Evolutionary conservation across 2,888 invertebrate species (phyloP), one percentile per base, ranked within the genome.

Genomic region (Meloe dianella): DNA sequence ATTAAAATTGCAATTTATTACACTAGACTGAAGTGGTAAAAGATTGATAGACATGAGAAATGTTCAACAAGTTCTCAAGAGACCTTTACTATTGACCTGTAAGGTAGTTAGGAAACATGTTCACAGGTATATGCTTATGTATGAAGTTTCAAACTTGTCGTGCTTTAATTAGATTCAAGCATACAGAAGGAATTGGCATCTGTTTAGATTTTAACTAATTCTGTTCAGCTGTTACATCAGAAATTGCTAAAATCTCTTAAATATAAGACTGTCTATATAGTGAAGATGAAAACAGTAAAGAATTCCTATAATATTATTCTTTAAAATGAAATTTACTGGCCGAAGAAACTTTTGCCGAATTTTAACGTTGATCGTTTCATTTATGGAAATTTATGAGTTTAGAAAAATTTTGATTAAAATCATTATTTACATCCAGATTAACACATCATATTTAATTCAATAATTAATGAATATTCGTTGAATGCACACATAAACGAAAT

Each of bases 321-420:
- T 57, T 59, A 30, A 29, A 22, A 60, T 41, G 35, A 29, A 60
- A 60, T 60, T 60, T 60, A 60, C 29, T 60, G 27, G 27, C 27
- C 41, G 17, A 20, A 30, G 60, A 20, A 60, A 41, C 60, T 38
- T 35, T 38, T 59, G n/a, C 38, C 41, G 38, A 60, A 32, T 38
- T 60, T 60, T 60, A 60, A 60, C 38, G 60, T 60, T 60, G 41
- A 35, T 35, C 60, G 35, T 60, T 60, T 24, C 41, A 24, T 24
- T 60, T 38, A 60, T 60, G 35, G 8, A 54, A 60, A 60, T 60
- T 60, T 60, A 60, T 60, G 60, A 41, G 32, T 54, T n/a, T 27
- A 35, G 60, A 60, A 60, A 60, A 60, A 60, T 60, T 60, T 60
- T 60, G 60, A 60, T 60, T 60, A 60, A 60, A 32, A 41, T 60